Conservation (phyloP, 1,140 invertebrate genomes). For the Archivesica marissinica region DNA sequence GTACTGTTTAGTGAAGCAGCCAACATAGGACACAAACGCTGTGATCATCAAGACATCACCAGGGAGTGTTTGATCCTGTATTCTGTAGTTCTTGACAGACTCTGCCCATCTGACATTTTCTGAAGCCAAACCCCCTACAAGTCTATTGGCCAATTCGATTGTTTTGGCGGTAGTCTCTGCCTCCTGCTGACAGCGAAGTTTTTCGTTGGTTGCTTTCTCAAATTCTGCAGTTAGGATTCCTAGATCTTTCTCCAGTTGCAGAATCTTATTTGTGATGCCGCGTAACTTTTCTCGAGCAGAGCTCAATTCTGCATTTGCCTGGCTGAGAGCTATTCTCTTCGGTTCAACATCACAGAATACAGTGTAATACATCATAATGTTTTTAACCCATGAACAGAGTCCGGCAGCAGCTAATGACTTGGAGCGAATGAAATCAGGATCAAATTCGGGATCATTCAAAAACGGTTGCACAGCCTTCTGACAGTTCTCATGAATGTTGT, state of each 20-base stretch:
- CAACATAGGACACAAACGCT: conserved; percentile 98
- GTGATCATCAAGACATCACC: conserved; percentile 96
- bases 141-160: conserved; percentile 95
- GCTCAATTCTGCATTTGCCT: conserved; percentile 95
- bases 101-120: conserved; percentile 98
- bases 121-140: conserved; percentile 96
- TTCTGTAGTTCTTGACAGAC: conserved; percentile 94
- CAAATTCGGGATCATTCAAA: conserved; percentile 94
- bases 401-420: conserved; percentile 97
- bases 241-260: conserved; percentile 93
- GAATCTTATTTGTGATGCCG: conserved; percentile 94
- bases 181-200: conserved; percentile 90
- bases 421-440: conserved; percentile 94
- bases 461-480: conserved; percentile 97
- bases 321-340: conserved; percentile 96
- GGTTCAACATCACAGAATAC: conserved; percentile 98
- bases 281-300: conserved; percentile 95
- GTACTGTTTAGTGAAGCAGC: conserved; percentile 97
- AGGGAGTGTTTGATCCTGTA: conserved; percentile 94
- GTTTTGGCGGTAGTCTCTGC: conserved; percentile 89
- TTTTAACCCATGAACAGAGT: conserved; percentile 98
- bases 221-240: conserved; percentile 95
- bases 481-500: conserved; percentile 97
- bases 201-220: conserved; percentile 95
- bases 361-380: conserved; percentile 95